phyloP scores from a whole-genome alignment of 2,113 vertebrate species.

The Myanophis thanlyinensis region DNA sequence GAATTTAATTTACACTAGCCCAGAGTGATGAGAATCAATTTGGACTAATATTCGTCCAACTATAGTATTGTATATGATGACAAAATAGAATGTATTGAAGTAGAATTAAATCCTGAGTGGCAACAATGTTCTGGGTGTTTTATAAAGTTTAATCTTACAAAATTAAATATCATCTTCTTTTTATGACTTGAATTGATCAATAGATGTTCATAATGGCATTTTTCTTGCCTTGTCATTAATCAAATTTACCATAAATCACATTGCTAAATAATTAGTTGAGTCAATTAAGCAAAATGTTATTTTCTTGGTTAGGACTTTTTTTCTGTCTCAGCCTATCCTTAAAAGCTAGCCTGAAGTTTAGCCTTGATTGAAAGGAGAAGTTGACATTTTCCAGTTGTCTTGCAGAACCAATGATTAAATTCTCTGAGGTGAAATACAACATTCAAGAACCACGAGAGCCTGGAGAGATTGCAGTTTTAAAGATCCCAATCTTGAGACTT shows the following conservation, averaged over 20 bases:
- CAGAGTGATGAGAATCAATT: neutral
- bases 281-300: neutral
- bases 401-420: conserved; percentile 80
- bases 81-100: neutral
- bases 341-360: neutral
- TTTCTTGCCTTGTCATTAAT: neutral
- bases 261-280: neutral
- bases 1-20: neutral
- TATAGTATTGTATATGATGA: neutral
- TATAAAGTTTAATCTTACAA: neutral
- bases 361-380: neutral
- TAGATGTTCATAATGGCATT: neutral
- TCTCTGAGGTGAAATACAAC: conserved; percentile 83
- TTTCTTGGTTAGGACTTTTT: conserved; percentile 1
- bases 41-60: neutral
- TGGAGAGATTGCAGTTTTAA: conserved; percentile 70
- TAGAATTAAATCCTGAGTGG: neutral
- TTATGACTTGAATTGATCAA: neutral
- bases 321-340: neutral
- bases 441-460: conserved; percentile 77
- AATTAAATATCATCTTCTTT: neutral
- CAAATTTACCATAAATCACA: neutral
- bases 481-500: conserved; percentile 74
- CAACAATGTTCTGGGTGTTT: neutral
- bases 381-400: neutral